A percentile compares a stretch with the other conserved stretches of the same genome.
Evolutionary conservation across 2,888 invertebrate genomes (phyloP).

Genomic region (Oscheius sp.): DNA sequence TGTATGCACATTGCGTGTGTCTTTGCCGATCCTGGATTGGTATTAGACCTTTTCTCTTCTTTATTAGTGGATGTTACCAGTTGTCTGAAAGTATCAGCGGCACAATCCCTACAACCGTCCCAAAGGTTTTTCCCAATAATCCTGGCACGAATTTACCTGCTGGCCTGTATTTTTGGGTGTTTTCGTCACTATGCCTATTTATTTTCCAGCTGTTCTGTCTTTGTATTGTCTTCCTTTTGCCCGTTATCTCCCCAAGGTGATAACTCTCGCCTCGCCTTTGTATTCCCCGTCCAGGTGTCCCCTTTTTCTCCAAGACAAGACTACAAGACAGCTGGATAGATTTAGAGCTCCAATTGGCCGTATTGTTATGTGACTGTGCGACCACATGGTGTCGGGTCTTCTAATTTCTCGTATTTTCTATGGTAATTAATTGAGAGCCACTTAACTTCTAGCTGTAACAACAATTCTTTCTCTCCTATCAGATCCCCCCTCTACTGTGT

Average conservation of each 20-base stretch:
- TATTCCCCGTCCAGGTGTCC: background rate
- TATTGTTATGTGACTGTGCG: background rate
- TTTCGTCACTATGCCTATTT: background rate
- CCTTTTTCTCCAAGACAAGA: too few species aligned
- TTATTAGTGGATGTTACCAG: background rate
- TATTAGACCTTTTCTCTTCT: background rate
- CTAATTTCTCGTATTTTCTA: background rate
- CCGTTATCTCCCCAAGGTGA: slow-evolving; percentile 22
- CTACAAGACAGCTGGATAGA: too few species aligned
- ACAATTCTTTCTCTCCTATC: background rate
- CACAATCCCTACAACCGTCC: background rate
- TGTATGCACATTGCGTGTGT: slow-evolving; percentile 29
- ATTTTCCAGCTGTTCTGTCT: slow-evolving; percentile 5
- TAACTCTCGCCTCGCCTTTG: slow-evolving; percentile 1
- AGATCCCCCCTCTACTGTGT: too few species aligned
- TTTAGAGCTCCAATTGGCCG: slow-evolving; percentile 1
- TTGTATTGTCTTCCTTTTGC: slow-evolving; percentile 2
- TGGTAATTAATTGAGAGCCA: background rate
- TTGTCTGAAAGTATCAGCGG: too few species aligned
- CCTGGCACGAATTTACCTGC: too few species aligned
- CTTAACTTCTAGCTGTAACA: background rate
- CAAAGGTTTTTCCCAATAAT: too few species aligned
- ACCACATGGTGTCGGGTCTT: background rate
- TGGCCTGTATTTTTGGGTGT: too few species aligned
- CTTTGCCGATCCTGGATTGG: slow-evolving; percentile 4